phyloP scores from a whole-genome alignment of 2,797 vertebrate species.

The Salmo trutta region DNA sequence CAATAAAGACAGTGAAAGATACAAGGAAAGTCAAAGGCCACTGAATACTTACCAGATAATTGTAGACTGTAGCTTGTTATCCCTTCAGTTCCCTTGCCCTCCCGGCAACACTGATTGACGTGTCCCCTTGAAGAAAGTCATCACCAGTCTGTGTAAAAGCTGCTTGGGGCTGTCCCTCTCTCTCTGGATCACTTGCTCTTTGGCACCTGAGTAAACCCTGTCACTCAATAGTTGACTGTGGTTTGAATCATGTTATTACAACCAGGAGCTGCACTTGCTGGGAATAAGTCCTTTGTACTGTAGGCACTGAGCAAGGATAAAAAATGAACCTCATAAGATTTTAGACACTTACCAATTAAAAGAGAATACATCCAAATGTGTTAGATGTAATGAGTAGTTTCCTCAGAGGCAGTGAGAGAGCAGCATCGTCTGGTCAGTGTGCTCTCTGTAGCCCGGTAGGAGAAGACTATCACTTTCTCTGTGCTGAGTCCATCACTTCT shows the following conservation, averaged over 20 bases:
- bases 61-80: conserved; percentile 53
- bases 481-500: conserved; percentile 75
- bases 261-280: conserved; percentile 40
- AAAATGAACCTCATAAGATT: conserved; percentile 45
- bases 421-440: conserved; percentile 46
- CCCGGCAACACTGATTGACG: conserved; percentile 62
- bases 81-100: conserved; percentile 65
- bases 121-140: conserved; percentile 65
- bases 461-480: conserved; percentile 72
- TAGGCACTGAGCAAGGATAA: conserved; percentile 37
- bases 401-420: conserved; percentile 41
- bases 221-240: conserved; percentile 25
- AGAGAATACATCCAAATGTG: conserved; percentile 17
- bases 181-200: conserved; percentile 42
- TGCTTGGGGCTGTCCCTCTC: conserved; percentile 30
- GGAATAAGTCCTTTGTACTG: conserved; percentile 44
- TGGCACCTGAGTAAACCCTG: conserved; percentile 63
- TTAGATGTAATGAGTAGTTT: conserved; percentile 39
- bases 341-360: conserved; percentile 25
- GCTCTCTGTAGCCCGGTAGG: conserved; percentile 62
- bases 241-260: conserved; percentile 52
- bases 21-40: conserved; percentile 2
- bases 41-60: conserved; percentile 64
- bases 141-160: conserved; percentile 64
- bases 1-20: not conserved